These are phyloP conservation scores for Galleria mellonella DNA, from an alignment of 1,140 invertebrate genomes.

Conservation along the genomic window DNA sequence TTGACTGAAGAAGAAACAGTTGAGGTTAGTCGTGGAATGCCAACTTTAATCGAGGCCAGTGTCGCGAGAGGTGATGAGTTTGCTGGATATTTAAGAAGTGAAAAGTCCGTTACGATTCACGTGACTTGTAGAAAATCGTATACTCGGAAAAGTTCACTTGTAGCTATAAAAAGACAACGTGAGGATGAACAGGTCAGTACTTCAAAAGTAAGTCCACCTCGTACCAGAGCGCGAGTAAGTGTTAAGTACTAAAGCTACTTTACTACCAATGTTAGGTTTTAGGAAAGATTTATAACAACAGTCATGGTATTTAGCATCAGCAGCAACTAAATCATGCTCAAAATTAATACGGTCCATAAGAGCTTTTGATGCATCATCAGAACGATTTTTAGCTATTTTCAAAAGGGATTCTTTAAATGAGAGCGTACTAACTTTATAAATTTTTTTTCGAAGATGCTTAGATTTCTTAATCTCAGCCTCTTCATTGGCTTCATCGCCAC, in stretches of 20 bases:
- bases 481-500: constrained; percentile 28
- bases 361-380: no score
- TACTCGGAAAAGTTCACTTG: constrained; percentile 18
- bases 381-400: no score
- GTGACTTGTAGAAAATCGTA: constrained; percentile 13
- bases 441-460: no score
- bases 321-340: no score
- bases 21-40: constrained; percentile 15
- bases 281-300: no score
- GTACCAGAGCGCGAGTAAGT: constrained; percentile 25
- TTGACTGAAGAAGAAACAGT: constrained; percentile 17
- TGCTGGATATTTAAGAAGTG: constrained; percentile 16
- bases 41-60: constrained; percentile 22
- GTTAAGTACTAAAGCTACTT: no score
- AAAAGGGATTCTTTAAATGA: no score
- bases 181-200: constrained; percentile 27
- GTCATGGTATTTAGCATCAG: no score
- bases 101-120: constrained; percentile 19
- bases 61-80: constrained; percentile 16
- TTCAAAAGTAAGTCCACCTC: constrained; percentile 22
- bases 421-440: no score
- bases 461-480: no score
- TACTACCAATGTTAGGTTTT: no score
- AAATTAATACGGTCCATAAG: no score
- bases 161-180: constrained; percentile 23